phyloP scores from a whole-genome alignment of 1,140 invertebrate species.

The Bombus turneri region DNA sequence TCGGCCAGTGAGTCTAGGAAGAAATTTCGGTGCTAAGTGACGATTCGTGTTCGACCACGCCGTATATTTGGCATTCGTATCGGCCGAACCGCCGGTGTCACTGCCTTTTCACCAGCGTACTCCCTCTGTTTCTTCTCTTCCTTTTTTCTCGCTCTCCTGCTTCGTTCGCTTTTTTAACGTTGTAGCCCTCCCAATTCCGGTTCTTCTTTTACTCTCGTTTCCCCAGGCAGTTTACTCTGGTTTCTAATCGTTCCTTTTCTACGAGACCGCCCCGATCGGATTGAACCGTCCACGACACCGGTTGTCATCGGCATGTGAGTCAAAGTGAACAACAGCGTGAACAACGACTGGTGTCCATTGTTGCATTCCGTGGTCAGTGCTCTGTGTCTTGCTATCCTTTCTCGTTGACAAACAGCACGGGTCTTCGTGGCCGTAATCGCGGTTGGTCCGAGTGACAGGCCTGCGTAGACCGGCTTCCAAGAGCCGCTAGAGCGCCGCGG shows the following conservation, averaged over 20 bases:
- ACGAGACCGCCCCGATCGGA: background rate
- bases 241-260: conserved; percentile 34
- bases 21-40: conserved; percentile 42
- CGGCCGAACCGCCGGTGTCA: conserved; percentile 10
- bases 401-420: conserved; percentile 31
- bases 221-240: background rate
- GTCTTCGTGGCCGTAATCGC: background rate
- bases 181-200: background rate
- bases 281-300: conserved; percentile 11
- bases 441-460: background rate
- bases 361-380: conserved; percentile 12
- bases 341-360: conserved; percentile 42
- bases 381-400: background rate
- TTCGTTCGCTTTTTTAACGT: background rate
- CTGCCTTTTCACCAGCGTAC: background rate
- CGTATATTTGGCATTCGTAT: no score
- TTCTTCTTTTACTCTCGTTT: background rate
- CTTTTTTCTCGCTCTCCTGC: background rate
- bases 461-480: background rate
- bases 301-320: conserved; percentile 27
- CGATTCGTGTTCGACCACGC: conserved; percentile 18
- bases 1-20: background rate
- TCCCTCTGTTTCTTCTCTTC: background rate
- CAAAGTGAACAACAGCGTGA: conserved; percentile 37
- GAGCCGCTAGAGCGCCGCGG: background rate